Evolutionary conservation across 2,888 invertebrate genomes (phyloP).

Genomic region (Diabrotica balteata): DNA sequence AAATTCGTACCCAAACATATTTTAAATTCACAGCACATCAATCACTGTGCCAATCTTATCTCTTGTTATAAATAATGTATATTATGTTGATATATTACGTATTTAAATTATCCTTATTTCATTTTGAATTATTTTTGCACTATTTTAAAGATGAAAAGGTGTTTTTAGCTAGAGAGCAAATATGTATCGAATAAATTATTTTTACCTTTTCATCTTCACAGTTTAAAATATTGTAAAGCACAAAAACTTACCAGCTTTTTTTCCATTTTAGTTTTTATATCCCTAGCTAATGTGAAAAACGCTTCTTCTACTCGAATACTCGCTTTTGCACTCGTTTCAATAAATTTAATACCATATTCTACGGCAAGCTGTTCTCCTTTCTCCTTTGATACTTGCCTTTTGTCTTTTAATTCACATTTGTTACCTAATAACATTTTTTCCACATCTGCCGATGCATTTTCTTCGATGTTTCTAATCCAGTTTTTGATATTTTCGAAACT

Average conservation of each 20-base stretch:
- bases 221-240: not conserved
- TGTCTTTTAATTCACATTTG: slow-evolving; percentile 97
- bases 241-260: slow-evolving; percentile 86
- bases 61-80: too few relatives aligned
- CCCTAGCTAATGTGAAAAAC: slow-evolving; percentile 95
- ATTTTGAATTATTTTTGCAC: slow-evolving; percentile 12
- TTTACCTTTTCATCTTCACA: too few relatives aligned
- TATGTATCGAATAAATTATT: too few relatives aligned
- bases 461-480: slow-evolving; percentile 99
- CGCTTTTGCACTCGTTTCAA: slow-evolving; percentile 99
- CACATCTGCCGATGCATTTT: slow-evolving; percentile 98
- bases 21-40: too few relatives aligned
- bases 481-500: slow-evolving; percentile 99
- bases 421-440: slow-evolving; percentile 97
- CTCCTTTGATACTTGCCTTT: slow-evolving; percentile 95
- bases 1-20: too few relatives aligned
- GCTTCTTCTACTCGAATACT: slow-evolving; percentile 98
- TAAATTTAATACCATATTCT: slow-evolving; percentile 98
- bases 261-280: slow-evolving; percentile 98
- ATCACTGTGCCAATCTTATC: too few relatives aligned
- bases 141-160: not conserved
- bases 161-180: too few relatives aligned
- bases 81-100: too few relatives aligned
- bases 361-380: slow-evolving; percentile 95
- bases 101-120: too few relatives aligned